A percentile compares a stretch with the other conserved stretches of the same genome.
Conservation (phyloP, 2,797 vertebrate species). For the Rhinophrynus dorsalis region DNA sequence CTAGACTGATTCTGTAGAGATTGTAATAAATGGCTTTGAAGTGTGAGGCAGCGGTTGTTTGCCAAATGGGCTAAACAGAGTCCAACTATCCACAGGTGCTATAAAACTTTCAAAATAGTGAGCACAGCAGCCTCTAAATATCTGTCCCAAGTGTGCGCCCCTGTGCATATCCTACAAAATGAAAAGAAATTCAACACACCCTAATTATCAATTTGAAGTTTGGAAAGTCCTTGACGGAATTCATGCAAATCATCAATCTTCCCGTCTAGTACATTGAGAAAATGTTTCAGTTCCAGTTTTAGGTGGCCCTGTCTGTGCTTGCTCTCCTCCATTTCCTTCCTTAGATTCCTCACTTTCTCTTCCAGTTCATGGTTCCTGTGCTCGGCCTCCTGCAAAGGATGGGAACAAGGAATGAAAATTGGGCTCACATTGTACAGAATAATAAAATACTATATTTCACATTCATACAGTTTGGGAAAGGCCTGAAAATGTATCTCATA, state of each 20-base stretch:
- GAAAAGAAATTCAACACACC: background rate
- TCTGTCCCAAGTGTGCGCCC: conserved; percentile 41
- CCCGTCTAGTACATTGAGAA: conserved; percentile 90
- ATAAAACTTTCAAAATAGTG: conserved; percentile 2
- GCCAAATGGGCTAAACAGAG: conserved; percentile 21
- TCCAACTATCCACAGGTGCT: conserved; percentile 9
- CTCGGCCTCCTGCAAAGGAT: conserved; percentile 81
- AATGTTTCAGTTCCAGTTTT: conserved; percentile 91
- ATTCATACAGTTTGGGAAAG: no score
- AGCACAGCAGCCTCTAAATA: conserved; percentile 3
- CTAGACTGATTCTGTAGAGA: conserved; percentile 19
- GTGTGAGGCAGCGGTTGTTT: conserved; percentile 35
- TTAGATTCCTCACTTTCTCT: conserved; percentile 77
- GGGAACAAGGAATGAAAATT: background rate
- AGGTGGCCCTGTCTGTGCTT: conserved; percentile 85
- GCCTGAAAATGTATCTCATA: no score
- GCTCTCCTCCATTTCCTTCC: conserved; percentile 83
- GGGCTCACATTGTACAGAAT: no score
- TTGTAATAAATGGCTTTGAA: conserved; percentile 44
- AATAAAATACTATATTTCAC: no score
- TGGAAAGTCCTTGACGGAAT: conserved; percentile 90
- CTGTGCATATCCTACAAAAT: conserved; percentile 17
- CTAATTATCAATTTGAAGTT: conserved; percentile 87
- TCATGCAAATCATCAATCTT: conserved; percentile 96
- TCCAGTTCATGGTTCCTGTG: conserved; percentile 83